Percentiles rank a stretch among this genome's conserved stretches.
Conservation (phyloP, 2,888 invertebrate genomes). For the Loripinus fragilis region DNA sequence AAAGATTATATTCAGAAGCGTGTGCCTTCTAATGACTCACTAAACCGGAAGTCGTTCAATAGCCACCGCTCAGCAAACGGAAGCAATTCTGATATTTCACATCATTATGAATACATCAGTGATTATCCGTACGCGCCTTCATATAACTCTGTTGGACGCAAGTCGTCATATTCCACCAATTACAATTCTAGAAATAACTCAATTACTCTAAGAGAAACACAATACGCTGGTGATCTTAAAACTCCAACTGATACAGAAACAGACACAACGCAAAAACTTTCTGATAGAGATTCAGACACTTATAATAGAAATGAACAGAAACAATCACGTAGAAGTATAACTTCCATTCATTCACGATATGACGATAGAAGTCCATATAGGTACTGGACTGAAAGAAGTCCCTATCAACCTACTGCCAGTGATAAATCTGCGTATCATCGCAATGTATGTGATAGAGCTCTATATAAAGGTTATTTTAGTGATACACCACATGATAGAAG, state of each 20-base stretch:
- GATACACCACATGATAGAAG: not conserved
- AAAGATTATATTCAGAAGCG: slow-evolving; percentile 45
- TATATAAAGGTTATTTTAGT: not conserved
- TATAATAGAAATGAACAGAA: slow-evolving; percentile 30
- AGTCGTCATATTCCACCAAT: slow-evolving; percentile 52
- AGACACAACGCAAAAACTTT: slow-evolving; percentile 28
- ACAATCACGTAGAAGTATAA: not conserved
- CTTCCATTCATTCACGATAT: slow-evolving; percentile 2
- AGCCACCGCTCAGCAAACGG: slow-evolving; percentile 56
- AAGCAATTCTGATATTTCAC: slow-evolving; percentile 59
- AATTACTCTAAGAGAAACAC: slow-evolving; percentile 40
- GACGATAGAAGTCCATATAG: slow-evolving; percentile 6
- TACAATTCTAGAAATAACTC: slow-evolving; percentile 51
- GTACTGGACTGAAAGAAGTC: slow-evolving; percentile 14
- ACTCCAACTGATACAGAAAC: slow-evolving; percentile 46
- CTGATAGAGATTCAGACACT: slow-evolving; percentile 36
- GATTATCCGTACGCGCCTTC: slow-evolving; percentile 42
- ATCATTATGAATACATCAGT: slow-evolving; percentile 59
- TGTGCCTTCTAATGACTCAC: slow-evolving; percentile 57
- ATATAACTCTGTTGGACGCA: slow-evolving; percentile 41
- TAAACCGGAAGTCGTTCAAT: slow-evolving; percentile 49
- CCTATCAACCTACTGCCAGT: not conserved
- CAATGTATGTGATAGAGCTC: not conserved
- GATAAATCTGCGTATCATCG: not conserved
- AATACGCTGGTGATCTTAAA: slow-evolving; percentile 39